phyloP scores from a whole-genome alignment of 1,140 invertebrate genomes.

The Aphaenogaster floridana region DNA sequence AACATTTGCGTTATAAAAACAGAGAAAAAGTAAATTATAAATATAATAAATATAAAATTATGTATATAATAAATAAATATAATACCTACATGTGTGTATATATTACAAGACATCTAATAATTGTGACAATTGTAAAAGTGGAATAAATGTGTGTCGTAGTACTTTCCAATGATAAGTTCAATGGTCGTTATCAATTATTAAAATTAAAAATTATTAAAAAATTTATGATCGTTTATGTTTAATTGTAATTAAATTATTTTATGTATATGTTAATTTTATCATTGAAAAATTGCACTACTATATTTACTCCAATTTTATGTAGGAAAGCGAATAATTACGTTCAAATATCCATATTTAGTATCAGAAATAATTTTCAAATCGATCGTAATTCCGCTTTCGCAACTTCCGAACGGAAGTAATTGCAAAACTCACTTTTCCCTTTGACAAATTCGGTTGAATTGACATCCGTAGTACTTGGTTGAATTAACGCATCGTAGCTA shows the following conservation, averaged over 20 bases:
- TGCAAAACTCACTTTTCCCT: conserved; percentile 86
- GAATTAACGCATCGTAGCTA: conserved; percentile 81
- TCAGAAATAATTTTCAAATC: neutral
- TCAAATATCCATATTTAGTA: conserved; percentile 36
- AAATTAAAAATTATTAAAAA: neutral
- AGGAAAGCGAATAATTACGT: neutral
- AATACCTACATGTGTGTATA: neutral
- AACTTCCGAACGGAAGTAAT: conserved; percentile 1
- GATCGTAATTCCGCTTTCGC: neutral
- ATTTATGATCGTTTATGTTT: neutral
- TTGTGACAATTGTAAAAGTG: neutral
- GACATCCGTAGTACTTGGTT: conserved; percentile 85
- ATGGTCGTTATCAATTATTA: neutral
- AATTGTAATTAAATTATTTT: neutral
- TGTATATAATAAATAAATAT: neutral
- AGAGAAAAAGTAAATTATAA: neutral
- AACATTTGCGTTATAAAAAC: conserved; percentile 23
- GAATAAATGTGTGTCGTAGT: neutral
- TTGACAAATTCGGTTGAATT: conserved; percentile 87
- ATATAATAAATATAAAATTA: neutral
- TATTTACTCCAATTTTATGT: neutral
- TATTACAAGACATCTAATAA: neutral
- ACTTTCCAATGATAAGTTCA: conserved; percentile 14
- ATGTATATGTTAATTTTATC: neutral
- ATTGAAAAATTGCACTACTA: neutral